These are phyloP conservation scores for Leptopterna dolabrata DNA, from an alignment of 2,888 invertebrate genomes.

Conservation along the genomic window DNA sequence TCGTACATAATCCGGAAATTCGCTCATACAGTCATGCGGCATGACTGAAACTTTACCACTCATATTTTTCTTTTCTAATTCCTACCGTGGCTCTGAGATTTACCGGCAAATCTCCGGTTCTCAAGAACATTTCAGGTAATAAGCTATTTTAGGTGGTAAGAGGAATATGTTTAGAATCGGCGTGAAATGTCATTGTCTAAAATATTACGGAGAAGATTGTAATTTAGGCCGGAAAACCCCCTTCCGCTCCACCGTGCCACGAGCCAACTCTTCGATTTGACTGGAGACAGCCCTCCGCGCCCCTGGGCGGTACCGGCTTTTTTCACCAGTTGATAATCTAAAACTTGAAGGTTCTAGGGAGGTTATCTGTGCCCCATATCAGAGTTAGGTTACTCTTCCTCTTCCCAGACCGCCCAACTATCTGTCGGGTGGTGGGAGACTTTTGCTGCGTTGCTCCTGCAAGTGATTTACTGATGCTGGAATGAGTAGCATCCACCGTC, in stretches of 20 bases:
- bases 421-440: background rate
- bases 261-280: background rate
- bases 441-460: background rate
- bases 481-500: conserved; percentile 21
- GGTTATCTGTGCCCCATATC: background rate
- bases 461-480: conserved; percentile 30
- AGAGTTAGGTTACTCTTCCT: background rate
- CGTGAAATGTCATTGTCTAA: too few relatives aligned
- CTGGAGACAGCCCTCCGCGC: background rate
- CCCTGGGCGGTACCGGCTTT: background rate
- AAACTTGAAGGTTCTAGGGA: background rate
- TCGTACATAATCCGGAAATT: too few relatives aligned
- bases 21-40: too few relatives aligned
- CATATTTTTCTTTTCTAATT: too few relatives aligned
- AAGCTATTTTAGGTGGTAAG: too few relatives aligned
- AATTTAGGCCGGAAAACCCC: too few relatives aligned
- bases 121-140: too few relatives aligned
- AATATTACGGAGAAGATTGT: too few relatives aligned
- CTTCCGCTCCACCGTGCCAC: background rate
- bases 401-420: background rate
- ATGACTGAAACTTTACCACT: too few relatives aligned
- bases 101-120: too few relatives aligned
- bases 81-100: too few relatives aligned
- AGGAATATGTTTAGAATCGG: too few relatives aligned
- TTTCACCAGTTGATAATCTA: background rate